Base-by-base conservation (phyloP, 2,888 invertebrate species). In the Philonicus albiceps region DNA sequence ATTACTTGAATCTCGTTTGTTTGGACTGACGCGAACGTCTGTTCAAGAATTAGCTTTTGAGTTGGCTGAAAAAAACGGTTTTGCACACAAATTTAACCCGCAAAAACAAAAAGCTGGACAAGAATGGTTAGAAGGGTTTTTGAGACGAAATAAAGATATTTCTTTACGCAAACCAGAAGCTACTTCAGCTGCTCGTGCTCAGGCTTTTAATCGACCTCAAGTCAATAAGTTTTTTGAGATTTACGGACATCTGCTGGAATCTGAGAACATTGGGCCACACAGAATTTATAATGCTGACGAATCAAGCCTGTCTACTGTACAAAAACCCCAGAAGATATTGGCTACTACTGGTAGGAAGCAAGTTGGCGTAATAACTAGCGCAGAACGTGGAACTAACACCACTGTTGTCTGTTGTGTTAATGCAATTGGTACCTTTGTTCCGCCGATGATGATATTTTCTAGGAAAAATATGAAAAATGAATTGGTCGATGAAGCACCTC, bases 241-340 rank as follows among this genome's bases (percentile, higher is more conserved):
- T 4, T 76, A 37, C n/a, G 37, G 19, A 76, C 7, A 37, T 3
- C 16, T 13, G 13, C 16, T 49, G 43, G 16, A 49, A 1, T 16
- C 43, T 49, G 16, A 8, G 1, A 7, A 49, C 3, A 2, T 40
- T 8, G 13, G 40, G 8, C 37, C 37, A 19, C 34, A 76, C n/a
- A n/a, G 40, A 34, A 76, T 92, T 76, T 92, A 90, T 86, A 92
- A 92, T 88, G 86, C 91, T 37, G 92, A 92, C 89, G 92, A 93
- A 89, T 91, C 91, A 31, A 91, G 90, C 0, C 87, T 92, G 5
- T 90, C 91, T 30, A 93, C 92, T 3, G 92, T 92, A 1, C 91
- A 91, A 83, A 91, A 89, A 86, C 90, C 90, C n/a, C 87, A 89
- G 31, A 91, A 90, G 88, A 89, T 91, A 85, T 86, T 91, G 87